A percentile compares a stretch with the other conserved stretches of the same genome.
phyloP scores from a whole-genome alignment of 2,888 invertebrate species.

The Machimus atricapillus region DNA sequence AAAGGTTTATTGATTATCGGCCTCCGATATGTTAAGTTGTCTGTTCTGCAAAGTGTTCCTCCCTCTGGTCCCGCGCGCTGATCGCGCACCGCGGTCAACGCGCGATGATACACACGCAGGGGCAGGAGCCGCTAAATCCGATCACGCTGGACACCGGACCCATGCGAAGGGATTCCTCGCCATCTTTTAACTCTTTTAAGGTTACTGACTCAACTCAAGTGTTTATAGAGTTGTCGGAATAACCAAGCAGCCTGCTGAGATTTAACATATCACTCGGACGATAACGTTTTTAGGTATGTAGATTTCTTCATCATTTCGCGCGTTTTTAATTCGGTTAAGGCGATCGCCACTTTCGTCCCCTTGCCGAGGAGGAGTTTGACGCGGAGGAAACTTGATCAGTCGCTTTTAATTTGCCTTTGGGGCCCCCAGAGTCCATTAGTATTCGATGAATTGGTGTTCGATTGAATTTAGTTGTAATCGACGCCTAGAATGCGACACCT shows the following conservation, averaged over 20 bases:
- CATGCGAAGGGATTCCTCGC: not conserved
- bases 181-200: not conserved
- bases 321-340: not conserved
- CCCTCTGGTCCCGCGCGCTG: not conserved
- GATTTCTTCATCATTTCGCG: not conserved
- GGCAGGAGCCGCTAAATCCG: not conserved
- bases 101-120: not conserved
- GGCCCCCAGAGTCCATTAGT: not conserved
- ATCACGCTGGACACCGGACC: not conserved
- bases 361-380: not conserved
- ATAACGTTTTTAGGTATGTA: not conserved
- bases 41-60: slow-evolving; percentile 40
- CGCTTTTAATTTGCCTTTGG: not conserved
- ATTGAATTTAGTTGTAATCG: not conserved
- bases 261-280: not conserved
- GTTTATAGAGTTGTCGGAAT: slow-evolving; percentile 16
- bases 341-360: not conserved
- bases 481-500: not conserved
- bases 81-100: not conserved
- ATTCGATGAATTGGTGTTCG: not conserved
- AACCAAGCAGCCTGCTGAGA: not conserved
- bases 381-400: not conserved
- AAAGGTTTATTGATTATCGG: slow-evolving; percentile 44
- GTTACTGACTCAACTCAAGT: not conserved
- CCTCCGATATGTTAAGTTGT: slow-evolving; percentile 42